Base-by-base conservation (phyloP, 23 tunicate genomes). In the Trididemnum miniatum region DNA sequence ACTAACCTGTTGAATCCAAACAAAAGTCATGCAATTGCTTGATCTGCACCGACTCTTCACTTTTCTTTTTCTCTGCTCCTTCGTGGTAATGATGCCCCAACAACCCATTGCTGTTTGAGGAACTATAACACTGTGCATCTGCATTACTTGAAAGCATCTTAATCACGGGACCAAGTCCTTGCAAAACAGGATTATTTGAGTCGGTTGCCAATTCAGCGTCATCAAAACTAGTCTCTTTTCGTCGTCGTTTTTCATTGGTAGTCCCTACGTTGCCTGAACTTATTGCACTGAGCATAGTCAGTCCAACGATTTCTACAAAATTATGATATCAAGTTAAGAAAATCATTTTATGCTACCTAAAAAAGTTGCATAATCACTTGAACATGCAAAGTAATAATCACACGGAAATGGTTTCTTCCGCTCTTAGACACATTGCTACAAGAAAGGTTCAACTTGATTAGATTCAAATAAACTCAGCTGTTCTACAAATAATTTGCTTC, bases 271-370 rank as follows among this genome's bases (percentile, higher is more conserved):
- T 9, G 12, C 57, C 57, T 12, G 67, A 12, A n/a, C 5, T 62
- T n/a, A 62, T 12, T 12, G 67, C n/a, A n/a, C 67, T 62, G 26
- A 62, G 67, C 67, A 62, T 62, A n/a, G n/a, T n/a, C n/a, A n/a
- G n/a, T n/a, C n/a, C n/a, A n/a, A n/a, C n/a, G n/a, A n/a, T n/a
- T n/a, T n/a, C n/a, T n/a, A n/a, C n/a, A n/a, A n/a, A n/a, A n/a
- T n/a, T n/a, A n/a, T n/a, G n/a, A n/a, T n/a, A n/a, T n/a, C n/a
- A n/a, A n/a, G n/a, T n/a, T n/a, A n/a, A n/a, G n/a, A n/a, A n/a
- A n/a, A n/a, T n/a, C n/a, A n/a, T n/a, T n/a, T n/a, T n/a, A n/a
- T n/a, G n/a, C n/a, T n/a, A n/a, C n/a, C n/a, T n/a, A n/a, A n/a
- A n/a, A n/a, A n/a, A n/a, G n/a, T n/a, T n/a, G n/a, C n/a, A n/a